phyloP scores from a whole-genome alignment of 2,888 invertebrate genomes.

The Operophtera brumata region DNA sequence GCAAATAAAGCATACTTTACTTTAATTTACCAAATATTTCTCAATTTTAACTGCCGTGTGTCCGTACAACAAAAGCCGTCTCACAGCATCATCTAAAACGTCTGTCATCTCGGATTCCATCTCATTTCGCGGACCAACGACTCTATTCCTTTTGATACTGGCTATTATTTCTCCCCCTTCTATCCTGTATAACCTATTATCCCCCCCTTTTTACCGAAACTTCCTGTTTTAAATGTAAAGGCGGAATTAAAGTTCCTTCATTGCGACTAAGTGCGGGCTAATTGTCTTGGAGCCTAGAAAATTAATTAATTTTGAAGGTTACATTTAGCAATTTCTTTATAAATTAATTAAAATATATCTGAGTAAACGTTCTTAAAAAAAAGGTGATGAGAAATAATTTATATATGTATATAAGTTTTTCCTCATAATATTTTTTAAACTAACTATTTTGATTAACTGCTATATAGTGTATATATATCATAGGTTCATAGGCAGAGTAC shows the following conservation, averaged over 20 bases:
- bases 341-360: background rate
- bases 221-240: conserved; percentile 12
- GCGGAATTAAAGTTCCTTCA: background rate
- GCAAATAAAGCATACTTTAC: too few species aligned
- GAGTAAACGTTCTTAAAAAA: too few species aligned
- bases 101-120: conserved; percentile 55
- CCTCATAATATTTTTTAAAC: too few species aligned
- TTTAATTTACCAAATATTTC: background rate
- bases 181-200: conserved; percentile 14
- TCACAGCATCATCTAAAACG: conserved; percentile 44
- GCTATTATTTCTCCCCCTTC: conserved; percentile 13
- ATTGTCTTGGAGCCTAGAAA: background rate
- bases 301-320: background rate
- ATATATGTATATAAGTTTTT: too few species aligned
- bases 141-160: conserved; percentile 29
- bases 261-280: background rate
- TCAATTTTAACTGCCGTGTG: conserved; percentile 21
- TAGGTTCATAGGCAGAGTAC: too few species aligned
- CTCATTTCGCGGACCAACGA: conserved; percentile 65
- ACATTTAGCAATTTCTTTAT: background rate
- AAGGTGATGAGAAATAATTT: too few species aligned
- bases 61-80: conserved; percentile 37
- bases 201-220: background rate
- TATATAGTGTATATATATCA: too few species aligned
- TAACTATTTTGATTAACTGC: too few species aligned